These are phyloP conservation scores for Drosophila vallismaia DNA, from an alignment of 2,888 invertebrate species.

Conservation along the genomic window DNA sequence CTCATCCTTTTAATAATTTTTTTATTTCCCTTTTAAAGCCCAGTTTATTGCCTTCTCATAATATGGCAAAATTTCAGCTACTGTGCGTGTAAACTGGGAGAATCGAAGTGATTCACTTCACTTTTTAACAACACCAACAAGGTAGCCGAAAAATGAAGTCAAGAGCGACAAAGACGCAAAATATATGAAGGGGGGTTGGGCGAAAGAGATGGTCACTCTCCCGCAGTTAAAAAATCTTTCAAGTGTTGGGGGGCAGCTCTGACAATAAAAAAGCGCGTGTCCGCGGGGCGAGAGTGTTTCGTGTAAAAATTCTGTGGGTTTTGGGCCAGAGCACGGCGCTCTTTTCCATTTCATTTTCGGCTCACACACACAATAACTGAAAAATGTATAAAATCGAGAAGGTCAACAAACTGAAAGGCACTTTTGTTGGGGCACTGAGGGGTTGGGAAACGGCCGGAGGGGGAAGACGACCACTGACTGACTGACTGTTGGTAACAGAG, in stretches of 20 bases:
- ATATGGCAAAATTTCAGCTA: slow-evolving; percentile 15
- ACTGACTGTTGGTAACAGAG: slow-evolving; percentile 67
- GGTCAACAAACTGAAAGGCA: slow-evolving; percentile 76
- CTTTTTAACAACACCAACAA: slow-evolving; percentile 57
- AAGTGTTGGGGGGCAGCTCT: neutral
- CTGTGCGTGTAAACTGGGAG: slow-evolving; percentile 40
- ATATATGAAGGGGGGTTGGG: neutral
- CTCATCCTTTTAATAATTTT: neutral
- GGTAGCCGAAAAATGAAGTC: slow-evolving; percentile 50
- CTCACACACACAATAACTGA: slow-evolving; percentile 37
- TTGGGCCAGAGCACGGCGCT: slow-evolving; percentile 52
- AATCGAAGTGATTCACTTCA: slow-evolving; percentile 74
- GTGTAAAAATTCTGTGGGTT: slow-evolving; percentile 34
- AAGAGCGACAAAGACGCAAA: slow-evolving; percentile 51
- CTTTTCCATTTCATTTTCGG: slow-evolving; percentile 78
- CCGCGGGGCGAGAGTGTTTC: slow-evolving; percentile 42
- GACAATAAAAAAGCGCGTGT: slow-evolving; percentile 33
- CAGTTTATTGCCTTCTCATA: slow-evolving; percentile 4
- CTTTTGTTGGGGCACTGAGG: slow-evolving; percentile 43
- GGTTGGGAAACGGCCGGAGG: slow-evolving; percentile 9
- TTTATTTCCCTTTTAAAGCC: neutral
- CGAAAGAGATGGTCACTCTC: slow-evolving; percentile 53
- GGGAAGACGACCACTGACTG: slow-evolving; percentile 62
- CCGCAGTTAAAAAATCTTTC: slow-evolving; percentile 15
- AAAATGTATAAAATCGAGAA: slow-evolving; percentile 40